Evolutionary conservation across 2,797 vertebrate species (phyloP).

Genomic region (Carduelis carduelis): DNA sequence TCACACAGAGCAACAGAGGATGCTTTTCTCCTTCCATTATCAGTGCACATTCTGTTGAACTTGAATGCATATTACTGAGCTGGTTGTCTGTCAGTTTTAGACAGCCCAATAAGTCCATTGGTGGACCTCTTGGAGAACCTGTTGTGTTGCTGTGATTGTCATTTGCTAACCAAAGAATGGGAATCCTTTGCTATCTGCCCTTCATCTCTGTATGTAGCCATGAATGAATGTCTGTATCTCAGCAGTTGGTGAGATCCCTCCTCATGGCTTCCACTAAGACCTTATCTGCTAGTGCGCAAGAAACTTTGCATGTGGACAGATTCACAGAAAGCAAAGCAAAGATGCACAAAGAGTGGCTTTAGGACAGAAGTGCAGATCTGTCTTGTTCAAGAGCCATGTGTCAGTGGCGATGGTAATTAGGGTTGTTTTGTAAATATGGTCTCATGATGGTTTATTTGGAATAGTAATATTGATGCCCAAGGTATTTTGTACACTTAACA

Average conservation of each 20-base stretch:
- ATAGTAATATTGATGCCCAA: not conserved
- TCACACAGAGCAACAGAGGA: not conserved
- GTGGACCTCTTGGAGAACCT: not conserved
- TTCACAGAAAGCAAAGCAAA: not conserved
- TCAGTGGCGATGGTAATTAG: not conserved
- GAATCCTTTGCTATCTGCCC: not conserved
- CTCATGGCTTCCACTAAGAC: not conserved
- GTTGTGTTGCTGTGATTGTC: not conserved
- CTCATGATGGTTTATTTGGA: not conserved
- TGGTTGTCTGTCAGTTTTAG: not conserved
- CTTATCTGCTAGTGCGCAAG: not conserved
- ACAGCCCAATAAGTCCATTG: not conserved
- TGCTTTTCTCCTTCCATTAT: not conserved
- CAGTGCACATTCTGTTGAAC: not conserved
- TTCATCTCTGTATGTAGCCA: not conserved
- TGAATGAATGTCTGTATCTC: not conserved
- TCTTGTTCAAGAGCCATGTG: not conserved
- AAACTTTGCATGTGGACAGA: fast-evolving
- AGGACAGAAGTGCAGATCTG: not conserved
- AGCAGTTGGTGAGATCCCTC: not conserved
- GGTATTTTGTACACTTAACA: not conserved
- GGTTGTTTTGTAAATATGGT: not conserved
- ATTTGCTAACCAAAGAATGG: not conserved
- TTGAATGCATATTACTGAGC: not conserved
- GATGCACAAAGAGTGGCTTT: not conserved